Evolutionary conservation across 2,113 vertebrate genomes (phyloP), one percentile per base, ranked within the genome.

Genomic region (Lota lota): DNA sequence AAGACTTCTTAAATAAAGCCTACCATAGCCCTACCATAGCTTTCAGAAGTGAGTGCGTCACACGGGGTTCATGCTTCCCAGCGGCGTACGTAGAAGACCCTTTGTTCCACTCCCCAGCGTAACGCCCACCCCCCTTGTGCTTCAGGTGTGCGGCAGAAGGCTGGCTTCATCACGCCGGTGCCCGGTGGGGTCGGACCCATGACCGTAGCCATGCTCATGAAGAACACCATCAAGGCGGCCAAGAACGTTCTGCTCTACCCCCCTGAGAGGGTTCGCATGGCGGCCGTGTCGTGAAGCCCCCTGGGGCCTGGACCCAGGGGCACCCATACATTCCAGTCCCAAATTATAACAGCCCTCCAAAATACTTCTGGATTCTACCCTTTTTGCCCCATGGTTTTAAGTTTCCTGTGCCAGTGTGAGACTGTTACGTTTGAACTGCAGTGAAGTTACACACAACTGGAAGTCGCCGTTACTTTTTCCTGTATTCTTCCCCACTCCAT

Each of bases 131-230:
- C 56, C 56, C 21, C 1, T 22, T 20, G 7, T 2, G 8, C 10
- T 69, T 22, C 75, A 99, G 97, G 86, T 11, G 97, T 99, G 60
- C 92, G 80, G 72, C 94, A 96, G 90, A 99, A 97, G 85, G 97
- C 97, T 0, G 91, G 97, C 69, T 98, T 92, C 76, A 99, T 99
- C 87, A 99, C 97, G 0, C 97, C 96, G 0, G 97, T 99, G 0
- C 97, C 97, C 0, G 97, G 97, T 0, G 97, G 97, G 0, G 97
- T 99, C 0, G 97, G 97, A 53, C 97, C 97, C 73, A 97, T 99
- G 96, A 99, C 97, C 0, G 97, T 99, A 40, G 97, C 97, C 1
- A 99, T 99, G 97, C 93, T 99, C 2, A 99, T 99, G 97, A 98
- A 97, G 79, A 99, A 99, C 85, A 99, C 97, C 11, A 91, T 99